Percentiles rank a stretch among this genome's conserved stretches.
Evolutionary conservation across 1,140 invertebrate genomes (phyloP).

Genomic region (Uloborus diversus): DNA sequence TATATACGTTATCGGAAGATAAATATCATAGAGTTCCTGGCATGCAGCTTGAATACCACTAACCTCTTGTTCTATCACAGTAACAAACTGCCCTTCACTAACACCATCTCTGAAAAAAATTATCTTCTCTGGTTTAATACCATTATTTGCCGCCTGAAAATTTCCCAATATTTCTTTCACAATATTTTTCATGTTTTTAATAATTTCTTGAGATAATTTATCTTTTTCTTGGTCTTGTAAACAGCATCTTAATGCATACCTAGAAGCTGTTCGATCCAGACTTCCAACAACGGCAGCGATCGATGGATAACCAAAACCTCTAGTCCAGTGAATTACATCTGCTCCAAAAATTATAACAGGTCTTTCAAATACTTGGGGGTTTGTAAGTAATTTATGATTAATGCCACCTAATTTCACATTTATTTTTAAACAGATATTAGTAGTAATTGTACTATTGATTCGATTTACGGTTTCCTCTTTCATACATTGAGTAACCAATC

Average conservation of each 20-base stretch:
- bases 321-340: conserved; percentile 83
- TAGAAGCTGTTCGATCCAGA: conserved; percentile 20
- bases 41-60: conserved; percentile 45
- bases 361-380: conserved; percentile 62
- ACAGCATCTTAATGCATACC: conserved; percentile 5
- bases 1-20: conserved; percentile 57
- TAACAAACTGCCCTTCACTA: conserved; percentile 66
- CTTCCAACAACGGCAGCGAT: conserved; percentile 75
- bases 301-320: conserved; percentile 78
- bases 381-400: conserved; percentile 74
- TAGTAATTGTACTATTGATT: conserved; percentile 66
- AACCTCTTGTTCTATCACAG: conserved; percentile 59
- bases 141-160: conserved; percentile 39
- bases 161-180: conserved; percentile 53
- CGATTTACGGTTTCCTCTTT: conserved; percentile 58
- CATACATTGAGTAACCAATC: conserved; percentile 84
- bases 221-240: conserved; percentile 7
- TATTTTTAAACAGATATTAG: conserved; percentile 84
- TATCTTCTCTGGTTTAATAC: conserved; percentile 62
- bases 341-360: conserved; percentile 81
- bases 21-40: conserved; percentile 65
- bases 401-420: conserved; percentile 84
- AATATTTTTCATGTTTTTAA: conserved; percentile 74
- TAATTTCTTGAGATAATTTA: conserved; percentile 16
- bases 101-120: conserved; percentile 68